phyloP scores from a whole-genome alignment of 2,113 vertebrate genomes.

The Stegostoma tigrinum region DNA sequence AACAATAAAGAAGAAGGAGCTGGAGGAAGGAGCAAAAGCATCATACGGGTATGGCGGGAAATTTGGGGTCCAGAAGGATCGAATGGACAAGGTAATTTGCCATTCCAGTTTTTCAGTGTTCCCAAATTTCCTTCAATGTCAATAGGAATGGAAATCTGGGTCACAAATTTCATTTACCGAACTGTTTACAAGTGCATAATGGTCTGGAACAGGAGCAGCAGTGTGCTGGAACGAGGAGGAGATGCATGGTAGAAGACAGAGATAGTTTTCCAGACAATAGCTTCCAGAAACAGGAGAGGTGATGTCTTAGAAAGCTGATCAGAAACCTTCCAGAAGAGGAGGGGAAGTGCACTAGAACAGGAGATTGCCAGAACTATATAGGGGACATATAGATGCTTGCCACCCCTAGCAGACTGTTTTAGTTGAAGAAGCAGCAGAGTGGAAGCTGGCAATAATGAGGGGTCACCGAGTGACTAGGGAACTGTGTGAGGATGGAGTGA shows the following conservation, averaged over 20 bases:
- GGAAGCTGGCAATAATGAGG: neutral
- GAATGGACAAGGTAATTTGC: constrained; percentile 84
- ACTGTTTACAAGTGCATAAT: neutral
- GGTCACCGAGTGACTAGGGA: neutral
- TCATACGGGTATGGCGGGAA: constrained; percentile 92
- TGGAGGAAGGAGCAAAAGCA: constrained; percentile 71
- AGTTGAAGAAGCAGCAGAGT: neutral
- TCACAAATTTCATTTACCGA: neutral
- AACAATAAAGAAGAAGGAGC: constrained; percentile 74
- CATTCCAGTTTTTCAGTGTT: neutral
- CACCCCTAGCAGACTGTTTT: neutral
- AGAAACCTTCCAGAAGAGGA: too few relatives aligned
- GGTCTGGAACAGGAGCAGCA: neutral
- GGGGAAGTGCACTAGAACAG: too few relatives aligned
- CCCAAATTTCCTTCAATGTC: neutral
- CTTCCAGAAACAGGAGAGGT: too few relatives aligned
- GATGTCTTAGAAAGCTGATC: too few relatives aligned
- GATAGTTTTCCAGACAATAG: too few relatives aligned
- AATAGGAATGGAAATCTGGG: neutral
- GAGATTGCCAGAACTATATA: neutral
- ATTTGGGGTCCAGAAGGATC: constrained; percentile 84
- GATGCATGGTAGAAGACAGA: neutral
- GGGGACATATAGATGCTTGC: neutral
- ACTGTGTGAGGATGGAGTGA: too few relatives aligned
- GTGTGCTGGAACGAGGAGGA: neutral